Conservation (phyloP, 2,888 invertebrate species). For the Lepidonotus clava region DNA sequence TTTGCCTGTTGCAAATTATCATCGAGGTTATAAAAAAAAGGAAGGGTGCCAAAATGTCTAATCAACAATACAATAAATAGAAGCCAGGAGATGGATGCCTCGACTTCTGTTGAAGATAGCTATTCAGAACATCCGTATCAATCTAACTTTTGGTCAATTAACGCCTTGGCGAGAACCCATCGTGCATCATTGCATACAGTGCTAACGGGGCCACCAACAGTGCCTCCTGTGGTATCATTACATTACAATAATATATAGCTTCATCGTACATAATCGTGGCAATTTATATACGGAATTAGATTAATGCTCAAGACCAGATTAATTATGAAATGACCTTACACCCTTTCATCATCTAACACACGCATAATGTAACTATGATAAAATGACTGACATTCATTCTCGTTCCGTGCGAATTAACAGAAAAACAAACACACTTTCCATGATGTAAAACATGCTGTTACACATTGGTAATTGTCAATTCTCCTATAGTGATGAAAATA, state of each 20-base stretch:
- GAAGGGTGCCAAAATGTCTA: too few species aligned
- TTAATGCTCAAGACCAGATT: conserved; percentile 19
- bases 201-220: conserved; percentile 34
- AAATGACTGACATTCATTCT: conserved; percentile 1
- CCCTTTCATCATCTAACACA: background rate
- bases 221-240: too few species aligned
- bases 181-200: background rate
- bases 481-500: conserved; percentile 35
- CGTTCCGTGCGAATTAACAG: conserved; percentile 36
- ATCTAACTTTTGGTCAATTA: too few species aligned
- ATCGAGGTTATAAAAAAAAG: too few species aligned
- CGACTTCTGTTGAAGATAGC: too few species aligned
- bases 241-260: background rate
- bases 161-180: too few species aligned
- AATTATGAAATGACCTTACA: conserved; percentile 43
- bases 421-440: conserved; percentile 41
- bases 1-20: too few species aligned
- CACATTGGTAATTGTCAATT: conserved; percentile 31
- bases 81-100: too few species aligned
- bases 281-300: background rate
- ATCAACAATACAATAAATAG: too few species aligned
- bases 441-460: conserved; percentile 41
- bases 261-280: background rate
- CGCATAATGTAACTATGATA: conserved; percentile 6
- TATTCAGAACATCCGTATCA: too few species aligned